phyloP scores from a whole-genome alignment of 2,888 invertebrate species.

The Oxytorus armatus region DNA sequence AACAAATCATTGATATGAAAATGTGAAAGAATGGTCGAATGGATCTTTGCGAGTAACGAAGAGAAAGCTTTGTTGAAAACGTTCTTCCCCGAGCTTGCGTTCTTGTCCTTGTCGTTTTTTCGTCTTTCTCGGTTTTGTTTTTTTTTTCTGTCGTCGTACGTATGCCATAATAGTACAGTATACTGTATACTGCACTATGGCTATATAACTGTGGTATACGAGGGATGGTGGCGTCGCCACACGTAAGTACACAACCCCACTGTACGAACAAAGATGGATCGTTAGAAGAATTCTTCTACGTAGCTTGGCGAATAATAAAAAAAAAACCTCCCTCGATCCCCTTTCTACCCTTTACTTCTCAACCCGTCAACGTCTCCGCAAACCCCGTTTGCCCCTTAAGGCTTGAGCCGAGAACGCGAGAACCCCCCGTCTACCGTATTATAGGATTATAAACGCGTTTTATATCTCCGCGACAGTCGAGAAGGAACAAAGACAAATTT shows the following conservation, averaged over 20 bases:
- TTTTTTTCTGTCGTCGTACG: conserved; percentile 43
- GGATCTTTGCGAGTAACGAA: conserved; percentile 64
- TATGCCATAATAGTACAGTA: conserved; percentile 56
- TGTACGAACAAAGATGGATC: conserved; percentile 73
- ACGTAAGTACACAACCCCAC: conserved; percentile 48
- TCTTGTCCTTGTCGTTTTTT: conserved; percentile 62
- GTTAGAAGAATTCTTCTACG: conserved; percentile 69
- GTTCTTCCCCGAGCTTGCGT: conserved; percentile 46
- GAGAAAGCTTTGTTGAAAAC: conserved; percentile 63
- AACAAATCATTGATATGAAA: conserved; percentile 23
- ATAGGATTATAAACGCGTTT: conserved; percentile 69
- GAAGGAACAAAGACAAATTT: conserved; percentile 49
- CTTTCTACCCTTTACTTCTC: conserved; percentile 40
- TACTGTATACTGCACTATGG: conserved; percentile 31
- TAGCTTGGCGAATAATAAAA: conserved; percentile 55
- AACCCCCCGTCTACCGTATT: conserved; percentile 60
- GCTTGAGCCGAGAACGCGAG: conserved; percentile 35
- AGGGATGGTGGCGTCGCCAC: conserved; percentile 15
- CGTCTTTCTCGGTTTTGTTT: conserved; percentile 33
- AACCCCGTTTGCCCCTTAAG: conserved; percentile 26
- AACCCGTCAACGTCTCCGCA: conserved; percentile 33
- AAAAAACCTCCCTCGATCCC: conserved; percentile 45
- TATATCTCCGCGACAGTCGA: conserved; percentile 57
- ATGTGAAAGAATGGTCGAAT: conserved; percentile 34
- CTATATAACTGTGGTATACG: conserved; percentile 46